Conservation (phyloP, 2,113 vertebrate genomes). For the Sylvietta virens region DNA sequence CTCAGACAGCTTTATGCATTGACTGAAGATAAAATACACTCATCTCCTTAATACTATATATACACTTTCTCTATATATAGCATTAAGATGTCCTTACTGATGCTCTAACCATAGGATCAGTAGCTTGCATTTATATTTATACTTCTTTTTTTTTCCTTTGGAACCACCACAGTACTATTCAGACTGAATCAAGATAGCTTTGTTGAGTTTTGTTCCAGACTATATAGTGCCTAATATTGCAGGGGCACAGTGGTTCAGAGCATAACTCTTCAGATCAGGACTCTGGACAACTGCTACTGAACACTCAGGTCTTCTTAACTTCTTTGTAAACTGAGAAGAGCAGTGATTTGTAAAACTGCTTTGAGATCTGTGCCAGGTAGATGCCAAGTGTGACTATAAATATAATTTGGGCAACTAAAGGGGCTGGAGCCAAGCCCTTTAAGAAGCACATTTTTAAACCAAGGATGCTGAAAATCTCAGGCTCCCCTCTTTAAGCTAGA, state of each 20-base stretch:
- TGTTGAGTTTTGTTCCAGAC: background rate
- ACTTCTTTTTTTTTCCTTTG: background rate
- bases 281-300: background rate
- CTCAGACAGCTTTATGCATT: constrained; percentile 16
- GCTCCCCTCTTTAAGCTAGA: background rate
- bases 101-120: background rate
- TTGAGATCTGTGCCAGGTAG: background rate
- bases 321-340: background rate
- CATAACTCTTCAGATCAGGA: background rate
- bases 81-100: background rate
- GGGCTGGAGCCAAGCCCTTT: background rate
- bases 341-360: background rate
- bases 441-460: background rate
- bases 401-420: background rate
- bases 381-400: background rate
- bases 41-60: background rate
- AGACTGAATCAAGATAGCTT: background rate
- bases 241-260: background rate
- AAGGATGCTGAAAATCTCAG: background rate
- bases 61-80: background rate
- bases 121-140: background rate
- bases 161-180: background rate
- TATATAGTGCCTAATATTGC: background rate
- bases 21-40: background rate
- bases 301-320: background rate